Percentiles rank a stretch among this genome's conserved stretches.
Evolutionary conservation across 2,797 vertebrate genomes (phyloP).

Genomic region (Gambusia yucatana): DNA sequence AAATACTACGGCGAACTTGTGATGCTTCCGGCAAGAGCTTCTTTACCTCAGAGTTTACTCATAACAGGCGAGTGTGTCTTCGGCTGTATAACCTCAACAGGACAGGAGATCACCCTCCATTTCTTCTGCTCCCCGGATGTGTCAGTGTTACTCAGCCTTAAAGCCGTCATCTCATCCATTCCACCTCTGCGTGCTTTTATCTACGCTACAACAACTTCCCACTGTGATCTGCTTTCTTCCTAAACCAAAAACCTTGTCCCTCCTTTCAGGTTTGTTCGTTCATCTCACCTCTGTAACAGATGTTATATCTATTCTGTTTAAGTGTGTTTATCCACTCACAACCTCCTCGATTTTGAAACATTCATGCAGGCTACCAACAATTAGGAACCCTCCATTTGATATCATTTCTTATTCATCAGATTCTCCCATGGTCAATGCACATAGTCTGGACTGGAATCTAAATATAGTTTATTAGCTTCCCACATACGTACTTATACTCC

Average conservation of each 20-base stretch:
- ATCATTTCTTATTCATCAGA: conserved; percentile 41
- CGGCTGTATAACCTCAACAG: conserved; percentile 42
- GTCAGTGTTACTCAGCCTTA: conserved; percentile 36
- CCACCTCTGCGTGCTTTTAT: conserved; percentile 42
- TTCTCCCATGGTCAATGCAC: not conserved
- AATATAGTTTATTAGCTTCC: not conserved
- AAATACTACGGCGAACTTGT: conserved; percentile 27
- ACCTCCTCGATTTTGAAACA: conserved; percentile 40
- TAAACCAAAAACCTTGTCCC: conserved; percentile 23
- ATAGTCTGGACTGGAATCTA: conserved; percentile 4
- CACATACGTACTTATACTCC: not conserved
- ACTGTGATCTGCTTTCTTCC: conserved; percentile 42
- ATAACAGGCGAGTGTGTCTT: conserved; percentile 25
- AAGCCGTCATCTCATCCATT: conserved; percentile 43
- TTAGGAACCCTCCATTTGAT: conserved; percentile 20
- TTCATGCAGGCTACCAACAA: conserved; percentile 14
- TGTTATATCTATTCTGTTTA: conserved; percentile 37
- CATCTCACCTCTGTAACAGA: conserved; percentile 29
- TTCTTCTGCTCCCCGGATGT: conserved; percentile 38
- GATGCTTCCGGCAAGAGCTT: not conserved
- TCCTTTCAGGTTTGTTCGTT: conserved; percentile 16
- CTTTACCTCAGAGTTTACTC: conserved; percentile 25
- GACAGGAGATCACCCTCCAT: conserved; percentile 37
- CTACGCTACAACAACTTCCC: conserved; percentile 11
- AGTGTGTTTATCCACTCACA: conserved; percentile 32